These are phyloP conservation scores for Parelbella ahira DNA, from an alignment of 2,888 invertebrate genomes.

Conservation along the genomic window DNA sequence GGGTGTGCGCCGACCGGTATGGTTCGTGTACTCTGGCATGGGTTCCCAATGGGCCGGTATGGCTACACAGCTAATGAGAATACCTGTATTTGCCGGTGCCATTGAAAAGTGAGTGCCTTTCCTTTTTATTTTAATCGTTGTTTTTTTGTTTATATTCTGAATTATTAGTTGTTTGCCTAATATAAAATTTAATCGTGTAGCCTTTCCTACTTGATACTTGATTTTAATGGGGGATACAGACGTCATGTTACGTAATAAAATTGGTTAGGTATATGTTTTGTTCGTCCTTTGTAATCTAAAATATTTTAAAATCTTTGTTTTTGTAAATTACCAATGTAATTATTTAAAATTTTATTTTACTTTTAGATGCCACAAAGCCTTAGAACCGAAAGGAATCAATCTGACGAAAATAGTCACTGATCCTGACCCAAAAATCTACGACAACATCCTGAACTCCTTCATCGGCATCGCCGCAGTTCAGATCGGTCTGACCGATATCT, in stretches of 20 bases:
- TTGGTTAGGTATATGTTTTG: no score
- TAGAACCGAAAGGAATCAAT: slow-evolving; percentile 83
- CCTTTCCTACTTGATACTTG: no score
- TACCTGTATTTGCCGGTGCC: slow-evolving; percentile 86
- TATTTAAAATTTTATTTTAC: no score
- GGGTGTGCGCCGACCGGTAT: slow-evolving; percentile 85
- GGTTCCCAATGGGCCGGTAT: slow-evolving; percentile 94
- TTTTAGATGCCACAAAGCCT: slow-evolving; percentile 78
- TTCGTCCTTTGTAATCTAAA: no score
- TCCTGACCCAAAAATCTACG: slow-evolving; percentile 82
- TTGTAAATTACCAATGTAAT: no score
- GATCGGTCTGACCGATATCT: slow-evolving; percentile 74
- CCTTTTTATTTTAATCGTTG: neutral
- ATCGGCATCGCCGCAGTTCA: slow-evolving; percentile 87
- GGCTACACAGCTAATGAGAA: slow-evolving; percentile 87
- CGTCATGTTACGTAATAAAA: no score
- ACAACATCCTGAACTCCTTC: slow-evolving; percentile 86
- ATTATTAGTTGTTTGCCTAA: no score
- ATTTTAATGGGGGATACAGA: no score
- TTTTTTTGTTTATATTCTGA: no score
- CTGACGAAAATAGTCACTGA: slow-evolving; percentile 82
- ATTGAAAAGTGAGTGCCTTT: slow-evolving; percentile 75
- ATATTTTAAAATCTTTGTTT: no score
- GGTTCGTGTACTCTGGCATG: slow-evolving; percentile 96
- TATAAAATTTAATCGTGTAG: no score